phyloP scores from a whole-genome alignment of 2,888 invertebrate genomes.

The Drosophila subsilvestris region DNA sequence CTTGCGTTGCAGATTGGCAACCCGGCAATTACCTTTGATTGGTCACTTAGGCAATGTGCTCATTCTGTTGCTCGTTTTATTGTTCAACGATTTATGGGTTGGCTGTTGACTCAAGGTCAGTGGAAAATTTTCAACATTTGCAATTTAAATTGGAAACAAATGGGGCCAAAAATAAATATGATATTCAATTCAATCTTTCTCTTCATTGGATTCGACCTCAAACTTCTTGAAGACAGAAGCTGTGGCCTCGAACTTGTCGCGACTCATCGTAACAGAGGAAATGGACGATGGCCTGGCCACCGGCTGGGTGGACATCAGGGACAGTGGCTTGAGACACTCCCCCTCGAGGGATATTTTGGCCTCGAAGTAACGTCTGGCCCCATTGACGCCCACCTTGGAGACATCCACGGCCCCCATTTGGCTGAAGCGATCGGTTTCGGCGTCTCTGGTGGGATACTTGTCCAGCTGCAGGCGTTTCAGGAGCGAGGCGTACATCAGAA shows the following conservation, averaged over 20 bases:
- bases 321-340: neutral
- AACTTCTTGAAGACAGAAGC: conserved; percentile 14
- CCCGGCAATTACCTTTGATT: conserved; percentile 73
- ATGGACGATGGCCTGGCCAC: neutral
- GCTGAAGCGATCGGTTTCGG: neutral
- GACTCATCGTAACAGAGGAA: too few species aligned
- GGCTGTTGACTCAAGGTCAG: conserved; percentile 52
- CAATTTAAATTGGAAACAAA: conserved; percentile 30
- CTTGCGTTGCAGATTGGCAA: conserved; percentile 16
- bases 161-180: neutral
- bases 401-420: conserved; percentile 24
- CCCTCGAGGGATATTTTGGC: conserved; percentile 44
- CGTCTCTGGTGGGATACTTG: neutral
- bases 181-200: neutral
- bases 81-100: conserved; percentile 60
- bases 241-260: neutral
- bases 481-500: conserved; percentile 40
- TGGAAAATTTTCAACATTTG: conserved; percentile 20
- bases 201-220: neutral
- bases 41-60: conserved; percentile 66
- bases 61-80: conserved; percentile 55
- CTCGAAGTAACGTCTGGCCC: conserved; percentile 59
- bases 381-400: conserved; percentile 44
- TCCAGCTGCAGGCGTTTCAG: conserved; percentile 4
- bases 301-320: neutral